A percentile compares a stretch with the other conserved stretches of the same genome.
Conservation (phyloP, 2,888 invertebrate species). For the Cylindroiulus punctatus region DNA sequence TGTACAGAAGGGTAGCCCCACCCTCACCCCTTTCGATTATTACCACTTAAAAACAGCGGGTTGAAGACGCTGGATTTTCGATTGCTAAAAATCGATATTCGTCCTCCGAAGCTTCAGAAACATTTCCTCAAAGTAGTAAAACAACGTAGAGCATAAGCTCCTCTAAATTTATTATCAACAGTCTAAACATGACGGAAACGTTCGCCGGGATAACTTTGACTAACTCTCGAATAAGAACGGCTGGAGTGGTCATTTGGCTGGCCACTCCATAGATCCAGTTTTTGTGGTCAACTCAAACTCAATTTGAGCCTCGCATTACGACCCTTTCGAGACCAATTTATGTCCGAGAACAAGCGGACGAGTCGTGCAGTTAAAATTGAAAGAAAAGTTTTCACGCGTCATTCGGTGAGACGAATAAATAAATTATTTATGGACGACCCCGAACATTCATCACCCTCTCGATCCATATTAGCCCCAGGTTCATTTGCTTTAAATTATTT, state of each 20-base stretch:
- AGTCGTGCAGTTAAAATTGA: constrained; percentile 28
- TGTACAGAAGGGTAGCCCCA: neutral
- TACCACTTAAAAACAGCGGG: neutral
- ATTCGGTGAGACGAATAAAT: neutral
- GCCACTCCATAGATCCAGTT: constrained; percentile 7
- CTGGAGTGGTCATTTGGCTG: neutral
- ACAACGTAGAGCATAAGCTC: constrained; percentile 43
- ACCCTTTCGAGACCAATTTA: constrained; percentile 47
- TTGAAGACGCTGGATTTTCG: constrained; percentile 5
- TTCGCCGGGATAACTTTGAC: constrained; percentile 25
- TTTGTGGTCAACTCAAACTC: constrained; percentile 42
- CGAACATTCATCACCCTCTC: neutral
- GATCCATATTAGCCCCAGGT: neutral
- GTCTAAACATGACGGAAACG: constrained; percentile 34
- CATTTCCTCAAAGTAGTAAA: neutral
- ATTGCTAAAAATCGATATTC: constrained; percentile 37
- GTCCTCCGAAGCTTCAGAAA: neutral
- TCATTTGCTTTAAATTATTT: neutral
- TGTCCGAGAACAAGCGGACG: constrained; percentile 22
- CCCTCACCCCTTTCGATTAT: neutral
- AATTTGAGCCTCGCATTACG: constrained; percentile 39
- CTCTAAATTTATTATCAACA: constrained; percentile 45
- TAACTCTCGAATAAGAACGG: neutral
- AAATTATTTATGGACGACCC: neutral
- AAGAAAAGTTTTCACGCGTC: neutral